phyloP scores from a whole-genome alignment of 1,140 invertebrate genomes.

The Microplitis demolitor region DNA sequence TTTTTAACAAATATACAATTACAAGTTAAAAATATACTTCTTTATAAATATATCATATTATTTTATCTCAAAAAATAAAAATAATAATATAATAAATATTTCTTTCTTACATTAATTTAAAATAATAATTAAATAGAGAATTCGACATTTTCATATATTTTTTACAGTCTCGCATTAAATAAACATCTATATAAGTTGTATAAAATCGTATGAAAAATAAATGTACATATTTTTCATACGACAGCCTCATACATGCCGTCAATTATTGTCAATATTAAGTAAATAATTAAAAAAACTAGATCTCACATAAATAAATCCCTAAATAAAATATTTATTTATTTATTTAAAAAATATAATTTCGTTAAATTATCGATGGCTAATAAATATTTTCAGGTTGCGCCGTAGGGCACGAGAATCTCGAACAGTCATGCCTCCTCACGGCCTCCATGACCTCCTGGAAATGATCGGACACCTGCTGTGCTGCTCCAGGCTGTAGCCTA shows the following conservation, averaged over 20 bases:
- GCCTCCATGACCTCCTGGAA: conserved; percentile 68
- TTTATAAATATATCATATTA: no score
- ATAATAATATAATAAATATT: neutral
- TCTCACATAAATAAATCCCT: neutral
- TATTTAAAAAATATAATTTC: no score
- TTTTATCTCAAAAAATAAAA: neutral
- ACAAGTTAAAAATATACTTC: neutral
- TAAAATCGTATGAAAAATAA: conserved; percentile 13
- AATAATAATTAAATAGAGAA: conserved; percentile 4
- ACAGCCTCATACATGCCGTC: conserved; percentile 23
- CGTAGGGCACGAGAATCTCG: conserved; percentile 62
- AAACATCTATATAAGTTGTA: neutral
- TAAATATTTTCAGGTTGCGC: conserved; percentile 44
- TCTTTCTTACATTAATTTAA: neutral
- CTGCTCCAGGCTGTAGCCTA: conserved; percentile 63
- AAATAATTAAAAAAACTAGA: neutral
- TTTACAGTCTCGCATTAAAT: conserved; percentile 30
- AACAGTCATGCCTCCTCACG: conserved; percentile 64
- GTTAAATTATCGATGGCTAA: conserved; percentile 8
- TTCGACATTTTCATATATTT: conserved; percentile 9
- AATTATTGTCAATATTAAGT: neutral
- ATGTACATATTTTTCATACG: conserved; percentile 9
- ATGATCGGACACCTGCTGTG: conserved; percentile 61
- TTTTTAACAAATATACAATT: neutral
- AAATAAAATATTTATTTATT: no score